Percentiles rank a stretch among this genome's conserved stretches.
phyloP scores from a whole-genome alignment of 2,797 vertebrate genomes.

The Rhadinocentrus ornatus region DNA sequence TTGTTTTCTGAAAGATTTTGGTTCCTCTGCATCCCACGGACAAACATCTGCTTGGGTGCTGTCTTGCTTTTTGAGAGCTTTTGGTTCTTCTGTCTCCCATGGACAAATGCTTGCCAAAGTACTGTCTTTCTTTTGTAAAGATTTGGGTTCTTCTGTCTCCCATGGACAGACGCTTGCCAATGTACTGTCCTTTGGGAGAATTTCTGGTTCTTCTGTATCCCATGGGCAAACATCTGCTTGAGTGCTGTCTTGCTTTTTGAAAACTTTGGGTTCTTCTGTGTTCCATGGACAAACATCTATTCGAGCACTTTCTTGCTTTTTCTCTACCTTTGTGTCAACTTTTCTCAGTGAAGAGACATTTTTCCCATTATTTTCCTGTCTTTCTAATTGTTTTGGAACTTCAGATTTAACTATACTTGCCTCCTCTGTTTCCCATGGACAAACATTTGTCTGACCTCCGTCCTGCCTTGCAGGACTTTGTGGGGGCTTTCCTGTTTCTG shows the following conservation, averaged over 20 bases:
- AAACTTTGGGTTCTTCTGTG: not conserved
- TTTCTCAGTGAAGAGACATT: not conserved
- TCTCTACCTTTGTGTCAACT: not conserved
- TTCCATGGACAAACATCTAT: conserved; percentile 20
- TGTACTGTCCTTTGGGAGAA: conserved; percentile 19
- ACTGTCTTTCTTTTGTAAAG: conserved; percentile 25
- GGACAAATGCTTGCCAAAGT: conserved; percentile 29
- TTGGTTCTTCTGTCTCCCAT: conserved; percentile 35
- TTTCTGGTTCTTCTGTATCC: conserved; percentile 41
- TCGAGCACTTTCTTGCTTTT: not conserved
- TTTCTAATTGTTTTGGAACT: conserved; percentile 2
- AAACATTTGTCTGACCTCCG: conserved; percentile 6
- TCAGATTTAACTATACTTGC: conserved; percentile 16
- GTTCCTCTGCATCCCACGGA: conserved; percentile 47
- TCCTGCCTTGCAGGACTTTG: not conserved
- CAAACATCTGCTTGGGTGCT: conserved; percentile 25
- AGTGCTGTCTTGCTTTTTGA: conserved; percentile 3
- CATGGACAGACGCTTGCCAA: conserved; percentile 31
- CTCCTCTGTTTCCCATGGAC: conserved; percentile 59
- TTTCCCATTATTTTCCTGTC: not conserved
- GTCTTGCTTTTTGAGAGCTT: conserved; percentile 27
- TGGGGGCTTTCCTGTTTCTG: conserved; percentile 18
- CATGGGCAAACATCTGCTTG: conserved; percentile 38
- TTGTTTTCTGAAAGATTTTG: conserved; percentile 31
- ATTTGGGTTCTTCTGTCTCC: conserved; percentile 35